These are phyloP conservation scores for Pristionchus arcanus DNA, from an alignment of 2,888 invertebrate genomes.

Conservation along the genomic window DNA sequence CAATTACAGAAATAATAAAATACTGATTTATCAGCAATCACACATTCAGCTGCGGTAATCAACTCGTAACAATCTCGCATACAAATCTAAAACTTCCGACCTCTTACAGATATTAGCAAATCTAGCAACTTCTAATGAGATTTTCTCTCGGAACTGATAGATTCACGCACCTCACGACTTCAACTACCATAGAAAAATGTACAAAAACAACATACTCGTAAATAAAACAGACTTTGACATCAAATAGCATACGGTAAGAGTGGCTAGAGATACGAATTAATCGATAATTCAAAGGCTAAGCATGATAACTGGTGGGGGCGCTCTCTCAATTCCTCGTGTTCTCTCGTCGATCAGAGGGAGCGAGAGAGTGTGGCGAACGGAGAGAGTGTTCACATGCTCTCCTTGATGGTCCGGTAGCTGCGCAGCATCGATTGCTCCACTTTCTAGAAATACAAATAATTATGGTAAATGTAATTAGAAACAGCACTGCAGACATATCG, in stretches of 20 bases:
- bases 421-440: conserved; percentile 38
- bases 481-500: too few relatives aligned
- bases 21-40: conserved; percentile 42
- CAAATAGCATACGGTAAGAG: background rate
- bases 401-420: conserved; percentile 17
- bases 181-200: background rate
- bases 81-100: background rate
- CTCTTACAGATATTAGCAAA: background rate
- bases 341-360: background rate
- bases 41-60: conserved; percentile 9
- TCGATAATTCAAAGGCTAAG: background rate
- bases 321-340: background rate
- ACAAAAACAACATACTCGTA: conserved; percentile 25
- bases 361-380: background rate
- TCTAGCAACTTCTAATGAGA: background rate
- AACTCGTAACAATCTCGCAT: background rate
- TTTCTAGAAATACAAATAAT: conserved; percentile 1
- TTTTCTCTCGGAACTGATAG: background rate
- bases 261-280: background rate
- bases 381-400: background rate
- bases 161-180: background rate
- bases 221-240: conserved; percentile 19
- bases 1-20: background rate
- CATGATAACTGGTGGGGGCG: background rate
- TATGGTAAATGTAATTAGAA: too few relatives aligned